These are phyloP conservation scores for Asobara japonica DNA, from an alignment of 1,140 invertebrate genomes.

Conservation along the genomic window DNA sequence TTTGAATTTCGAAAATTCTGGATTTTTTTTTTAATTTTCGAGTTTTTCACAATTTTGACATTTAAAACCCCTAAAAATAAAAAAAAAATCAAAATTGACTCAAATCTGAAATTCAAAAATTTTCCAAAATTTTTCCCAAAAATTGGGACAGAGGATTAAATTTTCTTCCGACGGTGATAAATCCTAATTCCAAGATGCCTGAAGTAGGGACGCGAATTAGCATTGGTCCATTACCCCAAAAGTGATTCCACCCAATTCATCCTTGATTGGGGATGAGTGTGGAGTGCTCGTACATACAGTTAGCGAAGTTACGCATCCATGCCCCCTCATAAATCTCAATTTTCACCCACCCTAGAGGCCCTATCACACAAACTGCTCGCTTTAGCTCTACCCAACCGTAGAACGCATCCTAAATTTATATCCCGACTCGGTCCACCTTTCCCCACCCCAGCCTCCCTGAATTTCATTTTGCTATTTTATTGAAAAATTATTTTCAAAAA, in stretches of 20 bases:
- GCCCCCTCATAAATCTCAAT: constrained; percentile 29
- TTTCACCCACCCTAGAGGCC: neutral
- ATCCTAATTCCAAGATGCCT: neutral
- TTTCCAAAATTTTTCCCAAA: neutral
- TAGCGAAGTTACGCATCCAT: neutral
- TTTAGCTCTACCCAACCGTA: neutral
- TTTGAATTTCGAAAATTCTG: too few species aligned
- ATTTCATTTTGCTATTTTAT: neutral
- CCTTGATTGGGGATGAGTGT: constrained; percentile 17
- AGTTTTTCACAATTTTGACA: too few species aligned
- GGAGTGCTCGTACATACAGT: neutral
- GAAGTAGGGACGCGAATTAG: constrained; percentile 8
- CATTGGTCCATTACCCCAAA: constrained; percentile 25
- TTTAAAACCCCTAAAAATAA: too few species aligned
- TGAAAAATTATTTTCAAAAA: too few species aligned
- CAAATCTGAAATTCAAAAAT: neutral
- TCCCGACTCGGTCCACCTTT: neutral
- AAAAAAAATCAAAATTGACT: neutral
- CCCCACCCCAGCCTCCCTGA: neutral
- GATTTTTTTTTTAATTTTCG: too few species aligned
- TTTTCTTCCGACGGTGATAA: neutral
- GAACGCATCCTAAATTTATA: neutral
- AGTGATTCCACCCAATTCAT: constrained; percentile 19
- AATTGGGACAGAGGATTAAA: neutral
- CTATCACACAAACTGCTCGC: neutral